phyloP scores from a whole-genome alignment of 35 echinoderm and acorn worm genomes.

The Lytechinus pictus region DNA sequence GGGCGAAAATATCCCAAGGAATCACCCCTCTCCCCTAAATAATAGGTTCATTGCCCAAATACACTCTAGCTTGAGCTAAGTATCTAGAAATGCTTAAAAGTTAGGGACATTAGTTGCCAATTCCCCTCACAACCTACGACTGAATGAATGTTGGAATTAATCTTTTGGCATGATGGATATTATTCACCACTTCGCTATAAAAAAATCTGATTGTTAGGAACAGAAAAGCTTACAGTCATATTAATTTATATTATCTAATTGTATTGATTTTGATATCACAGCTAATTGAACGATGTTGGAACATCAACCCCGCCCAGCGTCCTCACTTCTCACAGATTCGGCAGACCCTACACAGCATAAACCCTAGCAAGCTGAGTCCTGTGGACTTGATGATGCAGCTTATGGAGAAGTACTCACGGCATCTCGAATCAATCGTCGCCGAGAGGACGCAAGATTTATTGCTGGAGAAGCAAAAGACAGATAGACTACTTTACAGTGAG shows the following conservation, averaged over 20 bases:
- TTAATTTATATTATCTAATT: not conserved
- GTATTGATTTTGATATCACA: not conserved
- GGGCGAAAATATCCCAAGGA: too few species aligned
- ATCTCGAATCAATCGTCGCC: constrained; percentile 86
- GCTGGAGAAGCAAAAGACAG: constrained; percentile 96
- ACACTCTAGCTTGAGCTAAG: too few species aligned
- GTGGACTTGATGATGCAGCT: constrained; percentile 99
- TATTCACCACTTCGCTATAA: too few species aligned
- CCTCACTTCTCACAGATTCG: constrained; percentile 88
- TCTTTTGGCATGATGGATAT: too few species aligned
- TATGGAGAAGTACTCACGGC: constrained; percentile 99
- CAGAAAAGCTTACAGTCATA: too few species aligned
- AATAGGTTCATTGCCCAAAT: too few species aligned
- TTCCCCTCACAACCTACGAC: too few species aligned
- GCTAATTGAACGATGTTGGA: constrained; percentile 92
- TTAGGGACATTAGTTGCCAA: too few species aligned
- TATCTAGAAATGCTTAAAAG: too few species aligned
- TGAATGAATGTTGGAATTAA: too few species aligned
- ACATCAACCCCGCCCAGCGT: constrained; percentile 64
- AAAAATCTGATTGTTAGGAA: too few species aligned
- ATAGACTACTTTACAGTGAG: constrained; percentile 97
- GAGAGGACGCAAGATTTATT: constrained; percentile 90
- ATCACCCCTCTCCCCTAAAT: too few species aligned
- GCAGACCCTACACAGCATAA: constrained; percentile 80
- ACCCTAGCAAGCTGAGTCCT: constrained; percentile 94